Evolutionary conservation across 1,140 invertebrate genomes (phyloP).

Genomic region (Drosophila insularis): DNA sequence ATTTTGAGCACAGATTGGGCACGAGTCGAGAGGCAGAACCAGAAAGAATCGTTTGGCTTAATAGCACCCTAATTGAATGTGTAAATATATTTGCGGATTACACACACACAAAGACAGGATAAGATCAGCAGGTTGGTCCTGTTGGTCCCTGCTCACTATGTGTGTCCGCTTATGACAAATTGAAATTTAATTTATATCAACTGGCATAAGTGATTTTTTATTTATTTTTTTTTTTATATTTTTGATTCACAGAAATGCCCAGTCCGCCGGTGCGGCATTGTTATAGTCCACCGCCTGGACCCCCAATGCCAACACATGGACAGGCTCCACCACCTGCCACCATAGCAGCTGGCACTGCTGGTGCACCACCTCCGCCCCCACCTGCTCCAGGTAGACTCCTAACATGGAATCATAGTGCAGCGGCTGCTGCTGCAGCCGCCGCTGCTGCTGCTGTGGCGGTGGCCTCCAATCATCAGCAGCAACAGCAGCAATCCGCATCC

Average conservation of each 20-base stretch:
- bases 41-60: conserved; percentile 55
- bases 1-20: conserved; percentile 70
- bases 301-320: conserved; percentile 33
- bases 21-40: conserved; percentile 35
- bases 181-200: conserved; percentile 80
- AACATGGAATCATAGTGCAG: conserved; percentile 69
- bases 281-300: conserved; percentile 50
- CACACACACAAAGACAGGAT: conserved; percentile 68
- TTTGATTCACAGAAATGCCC: conserved; percentile 51
- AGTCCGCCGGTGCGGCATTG: background rate
- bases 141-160: conserved; percentile 6
- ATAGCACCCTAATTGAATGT: conserved; percentile 82
- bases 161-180: conserved; percentile 55
- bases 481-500: conserved; percentile 4
- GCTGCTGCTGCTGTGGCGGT: conserved; percentile 55
- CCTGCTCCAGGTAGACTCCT: conserved; percentile 37
- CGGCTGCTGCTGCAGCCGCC: conserved; percentile 61
- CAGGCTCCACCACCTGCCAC: conserved; percentile 24
- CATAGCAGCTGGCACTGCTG: background rate
- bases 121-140: conserved; percentile 57
- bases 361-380: conserved; percentile 22
- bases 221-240: conserved; percentile 60
- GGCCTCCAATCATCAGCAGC: conserved; percentile 26
- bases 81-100: conserved; percentile 82
- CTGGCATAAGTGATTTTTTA: conserved; percentile 79